A percentile compares a stretch with the other conserved stretches of the same genome.
Evolutionary conservation across 1,140 invertebrate species (phyloP).

Genomic region (Rhagoletis zephyria): DNA sequence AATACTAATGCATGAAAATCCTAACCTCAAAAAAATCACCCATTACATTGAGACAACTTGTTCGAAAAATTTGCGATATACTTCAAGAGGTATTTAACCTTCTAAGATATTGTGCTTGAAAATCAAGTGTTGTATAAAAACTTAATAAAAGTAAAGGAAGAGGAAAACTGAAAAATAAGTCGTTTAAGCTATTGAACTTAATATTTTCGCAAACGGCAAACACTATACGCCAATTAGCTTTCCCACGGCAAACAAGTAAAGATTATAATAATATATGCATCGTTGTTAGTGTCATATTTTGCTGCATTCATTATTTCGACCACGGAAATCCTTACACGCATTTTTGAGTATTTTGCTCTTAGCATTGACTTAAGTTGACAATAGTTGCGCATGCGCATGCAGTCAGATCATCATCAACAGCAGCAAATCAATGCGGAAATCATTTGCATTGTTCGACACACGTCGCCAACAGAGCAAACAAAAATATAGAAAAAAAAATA

Average conservation of each 20-base stretch:
- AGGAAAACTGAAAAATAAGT: too few species aligned
- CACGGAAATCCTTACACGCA: constrained; percentile 9
- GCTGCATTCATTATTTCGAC: background rate
- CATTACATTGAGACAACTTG: too few species aligned
- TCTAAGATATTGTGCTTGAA: too few species aligned
- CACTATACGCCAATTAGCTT: constrained; percentile 9
- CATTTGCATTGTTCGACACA: constrained; percentile 50
- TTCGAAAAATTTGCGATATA: too few species aligned
- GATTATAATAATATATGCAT: background rate
- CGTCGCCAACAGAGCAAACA: background rate
- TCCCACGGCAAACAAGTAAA: background rate
- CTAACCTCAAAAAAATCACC: too few species aligned
- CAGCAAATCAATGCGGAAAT: constrained; percentile 47
- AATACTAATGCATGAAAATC: background rate
- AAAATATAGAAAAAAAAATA: background rate
- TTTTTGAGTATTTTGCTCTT: too few species aligned
- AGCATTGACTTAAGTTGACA: background rate
- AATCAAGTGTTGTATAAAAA: too few species aligned
- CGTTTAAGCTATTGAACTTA: too few species aligned
- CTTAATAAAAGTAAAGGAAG: too few species aligned
- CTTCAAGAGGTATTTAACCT: too few species aligned
- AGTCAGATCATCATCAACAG: background rate
- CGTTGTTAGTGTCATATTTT: background rate
- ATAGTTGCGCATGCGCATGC: background rate
- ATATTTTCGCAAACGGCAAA: background rate